Evolutionary conservation across 1,140 invertebrate species (phyloP), one percentile per base, ranked within the genome.

Genomic region (Pogonomyrmex californicus): DNA sequence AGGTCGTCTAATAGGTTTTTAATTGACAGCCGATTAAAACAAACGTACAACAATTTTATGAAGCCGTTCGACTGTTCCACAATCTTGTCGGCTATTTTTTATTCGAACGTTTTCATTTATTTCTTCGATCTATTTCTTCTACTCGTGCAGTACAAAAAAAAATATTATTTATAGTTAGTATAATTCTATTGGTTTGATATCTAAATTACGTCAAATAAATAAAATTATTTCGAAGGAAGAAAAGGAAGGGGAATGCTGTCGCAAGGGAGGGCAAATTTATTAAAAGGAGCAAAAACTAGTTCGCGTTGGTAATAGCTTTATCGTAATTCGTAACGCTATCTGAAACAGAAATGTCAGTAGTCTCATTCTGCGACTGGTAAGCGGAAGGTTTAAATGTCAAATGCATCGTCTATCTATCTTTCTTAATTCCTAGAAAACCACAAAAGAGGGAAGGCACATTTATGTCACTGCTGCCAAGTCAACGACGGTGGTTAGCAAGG

Each of bases 1-100:
- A 54, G 54, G 54, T 73, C 70, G 47, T 23, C 17, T 73, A 73
- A 73, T 56, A 33, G 17, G 33, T 7, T 49, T 38, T 76, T 58
- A 60, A 76, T 41, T 56, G 70, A 73, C 70, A 73, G 47, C 30
- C 33, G 49, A 73, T 73, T 73, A 51, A 73, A 73, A 56, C 5
- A 73, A 73, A 56, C 5, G 65, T 73, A 51, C 47, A 36, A 54
- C 30, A 17, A n/a, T 36, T 30, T 17, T 30, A 4, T 36, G n/a
- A 51, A 54, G 65, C 23, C 14, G 38, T 17, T 23, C 23, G 23
- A 23, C 23, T 23, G 23, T 23, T 23, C 23, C 23, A 23, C 23
- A 68, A 68, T 49, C 65, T 6, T 14, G 4, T 10, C 14, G 68
- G 17, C 30, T 51, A 23, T 23, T 23, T 23, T 23, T 23, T n/a